Conservation (phyloP, 2,797 vertebrate genomes). For the Philypnodon macrostomus region DNA sequence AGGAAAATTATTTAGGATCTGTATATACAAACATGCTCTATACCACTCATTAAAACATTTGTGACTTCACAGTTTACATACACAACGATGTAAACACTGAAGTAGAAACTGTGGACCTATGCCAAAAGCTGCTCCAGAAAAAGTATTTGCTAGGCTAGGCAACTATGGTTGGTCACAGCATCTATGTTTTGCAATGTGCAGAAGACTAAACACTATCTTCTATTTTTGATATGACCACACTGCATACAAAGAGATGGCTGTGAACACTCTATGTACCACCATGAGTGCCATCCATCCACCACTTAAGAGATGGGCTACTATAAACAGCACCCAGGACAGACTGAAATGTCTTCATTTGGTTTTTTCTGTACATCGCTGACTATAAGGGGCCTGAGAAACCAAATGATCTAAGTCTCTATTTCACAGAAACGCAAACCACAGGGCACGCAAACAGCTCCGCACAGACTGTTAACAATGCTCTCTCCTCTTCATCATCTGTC, state of each 20-base stretch:
- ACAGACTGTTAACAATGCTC: conserved; percentile 76
- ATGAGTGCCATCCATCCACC: conserved; percentile 48
- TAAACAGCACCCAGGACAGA: conserved; percentile 53
- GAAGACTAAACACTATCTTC: conserved; percentile 67
- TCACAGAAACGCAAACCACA: conserved; percentile 71
- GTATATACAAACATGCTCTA: no score
- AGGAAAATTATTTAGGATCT: no score
- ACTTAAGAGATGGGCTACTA: conserved; percentile 37
- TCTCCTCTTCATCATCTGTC: conserved; percentile 64
- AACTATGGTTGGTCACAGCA: conserved; percentile 38
- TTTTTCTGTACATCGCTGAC: conserved; percentile 55
- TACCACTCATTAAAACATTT: no score
- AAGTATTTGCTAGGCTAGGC: conserved; percentile 32
- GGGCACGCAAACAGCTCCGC: conserved; percentile 69
- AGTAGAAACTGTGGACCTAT: no score
- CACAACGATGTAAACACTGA: no score
- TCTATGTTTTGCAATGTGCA: conserved; percentile 48
- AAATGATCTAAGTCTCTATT: conserved; percentile 68
- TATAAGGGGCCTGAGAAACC: conserved; percentile 67
- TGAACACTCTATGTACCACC: conserved; percentile 49
- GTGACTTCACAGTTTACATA: no score
- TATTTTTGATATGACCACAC: conserved; percentile 57
- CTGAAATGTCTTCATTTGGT: conserved; percentile 63
- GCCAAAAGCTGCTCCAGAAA: conserved; percentile 26
- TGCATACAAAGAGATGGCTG: conserved; percentile 56